These are phyloP conservation scores for Sebastiscus tertius DNA, from an alignment of 2,797 vertebrate species.

Conservation along the genomic window DNA sequence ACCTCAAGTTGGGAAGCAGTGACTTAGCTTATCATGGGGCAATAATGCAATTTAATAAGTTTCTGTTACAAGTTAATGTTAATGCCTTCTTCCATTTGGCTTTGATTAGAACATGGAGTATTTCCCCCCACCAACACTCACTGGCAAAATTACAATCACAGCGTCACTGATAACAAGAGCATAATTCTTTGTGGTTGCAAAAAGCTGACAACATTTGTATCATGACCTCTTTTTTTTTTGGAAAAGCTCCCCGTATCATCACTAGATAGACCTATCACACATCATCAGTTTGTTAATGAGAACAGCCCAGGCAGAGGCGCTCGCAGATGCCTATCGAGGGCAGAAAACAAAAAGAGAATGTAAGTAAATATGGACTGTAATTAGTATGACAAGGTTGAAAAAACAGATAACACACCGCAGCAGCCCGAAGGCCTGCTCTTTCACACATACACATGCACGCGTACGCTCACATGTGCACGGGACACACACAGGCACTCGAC, in stretches of 20 bases:
- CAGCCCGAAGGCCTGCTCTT: constrained; percentile 67
- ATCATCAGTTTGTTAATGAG: constrained; percentile 82
- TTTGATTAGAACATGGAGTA: constrained; percentile 28
- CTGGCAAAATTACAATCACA: constrained; percentile 66
- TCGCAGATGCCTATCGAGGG: constrained; percentile 83
- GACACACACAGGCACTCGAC: constrained; percentile 38
- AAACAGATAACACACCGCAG: constrained; percentile 79
- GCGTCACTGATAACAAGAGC: constrained; percentile 70
- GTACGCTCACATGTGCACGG: constrained; percentile 32
- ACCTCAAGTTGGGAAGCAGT: background rate
- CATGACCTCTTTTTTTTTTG: constrained; percentile 80
- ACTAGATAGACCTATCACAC: constrained; percentile 79
- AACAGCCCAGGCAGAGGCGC: constrained; percentile 70
- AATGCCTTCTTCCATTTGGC: constrained; percentile 16
- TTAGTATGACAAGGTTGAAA: constrained; percentile 84
- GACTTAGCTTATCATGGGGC: background rate
- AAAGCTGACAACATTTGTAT: constrained; percentile 76
- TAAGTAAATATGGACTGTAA: constrained; percentile 85
- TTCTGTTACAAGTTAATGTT: constrained; percentile 27
- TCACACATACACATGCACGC: constrained; percentile 22
- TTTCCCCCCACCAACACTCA: constrained; percentile 42
- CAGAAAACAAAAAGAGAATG: constrained; percentile 82
- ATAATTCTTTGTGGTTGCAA: constrained; percentile 66
- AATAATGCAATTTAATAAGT: constrained; percentile 36
- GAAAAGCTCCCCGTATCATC: constrained; percentile 67